Evolutionary conservation across 2,888 invertebrate genomes (phyloP).

Genomic region (Agrochola circellaris): DNA sequence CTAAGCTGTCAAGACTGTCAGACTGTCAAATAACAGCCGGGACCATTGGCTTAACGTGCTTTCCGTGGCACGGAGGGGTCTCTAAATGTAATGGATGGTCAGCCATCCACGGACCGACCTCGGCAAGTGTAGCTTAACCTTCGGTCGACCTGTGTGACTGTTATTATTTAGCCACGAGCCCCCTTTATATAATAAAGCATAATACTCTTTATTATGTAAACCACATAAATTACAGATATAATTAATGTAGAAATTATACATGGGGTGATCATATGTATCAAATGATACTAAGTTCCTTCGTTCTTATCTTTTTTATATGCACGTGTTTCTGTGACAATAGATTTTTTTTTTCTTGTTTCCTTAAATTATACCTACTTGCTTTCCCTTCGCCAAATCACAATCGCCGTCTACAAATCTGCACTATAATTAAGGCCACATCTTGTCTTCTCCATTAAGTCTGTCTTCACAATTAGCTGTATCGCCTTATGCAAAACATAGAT

Average conservation of each 20-base stretch:
- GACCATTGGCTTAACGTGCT: too few relatives aligned
- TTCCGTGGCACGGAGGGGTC: too few relatives aligned
- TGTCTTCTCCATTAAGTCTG: constrained; percentile 7
- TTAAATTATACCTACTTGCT: neutral
- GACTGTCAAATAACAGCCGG: too few relatives aligned
- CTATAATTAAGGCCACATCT: constrained; percentile 13
- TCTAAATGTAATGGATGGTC: too few relatives aligned
- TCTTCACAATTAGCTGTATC: constrained; percentile 36
- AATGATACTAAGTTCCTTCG: neutral
- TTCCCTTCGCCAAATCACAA: neutral
- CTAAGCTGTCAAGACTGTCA: too few relatives aligned
- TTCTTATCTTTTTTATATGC: neutral
- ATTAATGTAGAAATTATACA: neutral
- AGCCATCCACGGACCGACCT: too few relatives aligned
- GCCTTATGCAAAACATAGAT: constrained; percentile 63
- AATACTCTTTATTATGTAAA: neutral
- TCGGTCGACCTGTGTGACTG: too few relatives aligned
- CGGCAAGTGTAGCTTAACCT: too few relatives aligned
- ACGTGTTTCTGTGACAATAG: neutral
- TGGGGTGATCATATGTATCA: neutral
- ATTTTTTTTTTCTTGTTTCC: too few relatives aligned
- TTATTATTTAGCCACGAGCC: too few relatives aligned
- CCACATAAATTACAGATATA: neutral
- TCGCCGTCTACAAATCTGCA: constrained; percentile 14
- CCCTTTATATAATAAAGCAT: too few relatives aligned